Percentiles rank a stretch among this genome's conserved stretches.
phyloP scores from a whole-genome alignment of 1,140 invertebrate genomes.

The Scylla paramamosain region DNA sequence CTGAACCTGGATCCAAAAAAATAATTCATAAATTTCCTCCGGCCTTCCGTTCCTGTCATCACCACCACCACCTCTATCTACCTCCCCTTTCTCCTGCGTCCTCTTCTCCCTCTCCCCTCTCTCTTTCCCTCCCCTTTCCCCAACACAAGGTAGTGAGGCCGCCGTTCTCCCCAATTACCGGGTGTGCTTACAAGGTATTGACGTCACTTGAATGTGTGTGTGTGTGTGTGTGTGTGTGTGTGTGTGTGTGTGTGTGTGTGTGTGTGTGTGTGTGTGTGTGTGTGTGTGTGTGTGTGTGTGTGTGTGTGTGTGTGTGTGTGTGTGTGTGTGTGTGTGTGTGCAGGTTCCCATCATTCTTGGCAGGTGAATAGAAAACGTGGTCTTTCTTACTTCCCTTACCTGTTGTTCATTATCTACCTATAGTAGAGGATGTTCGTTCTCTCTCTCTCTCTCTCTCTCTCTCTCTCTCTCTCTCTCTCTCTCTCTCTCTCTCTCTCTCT shows the following conservation, averaged over 20 bases:
- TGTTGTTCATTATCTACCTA: too few species aligned
- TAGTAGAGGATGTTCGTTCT: background rate
- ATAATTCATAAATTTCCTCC: too few species aligned
- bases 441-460: background rate
- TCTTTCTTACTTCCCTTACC: too few species aligned
- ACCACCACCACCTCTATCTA: background rate
- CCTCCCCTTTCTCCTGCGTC: background rate
- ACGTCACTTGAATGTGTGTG: background rate
- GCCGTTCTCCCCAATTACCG: background rate
- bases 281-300: slow-evolving; percentile 19
- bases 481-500: background rate
- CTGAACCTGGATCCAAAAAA: too few species aligned
- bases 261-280: slow-evolving; percentile 20
- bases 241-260: slow-evolving; percentile 20
- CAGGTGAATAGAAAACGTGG: background rate
- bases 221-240: slow-evolving; percentile 20
- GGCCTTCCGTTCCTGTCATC: too few species aligned
- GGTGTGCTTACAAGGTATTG: background rate
- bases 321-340: slow-evolving; percentile 3
- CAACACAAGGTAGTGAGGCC: too few species aligned
- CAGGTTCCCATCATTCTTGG: background rate
- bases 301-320: slow-evolving; percentile 14
- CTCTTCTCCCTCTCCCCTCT: background rate
- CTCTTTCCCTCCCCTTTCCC: background rate
- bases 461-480: slow-evolving; percentile 10